phyloP scores from a whole-genome alignment of 2,888 invertebrate species.

The Stenodera caucasica region DNA sequence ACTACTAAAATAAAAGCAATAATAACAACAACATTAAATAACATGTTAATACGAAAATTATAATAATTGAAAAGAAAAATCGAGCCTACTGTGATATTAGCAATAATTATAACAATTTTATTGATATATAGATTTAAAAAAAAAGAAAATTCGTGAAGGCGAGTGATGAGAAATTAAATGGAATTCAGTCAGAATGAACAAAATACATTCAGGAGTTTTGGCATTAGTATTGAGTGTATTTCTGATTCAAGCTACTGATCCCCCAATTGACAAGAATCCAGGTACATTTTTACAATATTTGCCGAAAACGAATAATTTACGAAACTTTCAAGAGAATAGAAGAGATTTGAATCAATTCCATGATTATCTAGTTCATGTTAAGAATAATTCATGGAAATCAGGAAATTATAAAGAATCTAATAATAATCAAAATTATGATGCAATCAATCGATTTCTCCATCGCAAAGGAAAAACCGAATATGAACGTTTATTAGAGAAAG shows the following conservation, averaged over 20 bases:
- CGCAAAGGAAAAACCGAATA: constrained; percentile 47
- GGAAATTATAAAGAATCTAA: constrained; percentile 11
- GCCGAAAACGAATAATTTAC: constrained; percentile 10
- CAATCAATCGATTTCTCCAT: constrained; percentile 43
- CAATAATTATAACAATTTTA: too few species aligned
- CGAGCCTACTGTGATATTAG: constrained; percentile 25
- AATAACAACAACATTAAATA: background rate
- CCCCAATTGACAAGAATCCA: constrained; percentile 45
- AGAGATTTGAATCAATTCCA: constrained; percentile 41
- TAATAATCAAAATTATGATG: constrained; percentile 30
- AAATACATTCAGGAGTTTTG: constrained; percentile 52
- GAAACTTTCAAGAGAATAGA: constrained; percentile 28
- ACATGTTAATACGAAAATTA: background rate
- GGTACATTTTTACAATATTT: constrained; percentile 36
- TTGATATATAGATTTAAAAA: too few species aligned
- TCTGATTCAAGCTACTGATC: constrained; percentile 54
- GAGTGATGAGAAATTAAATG: constrained; percentile 34
- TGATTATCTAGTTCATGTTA: constrained; percentile 40
- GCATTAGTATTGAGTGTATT: constrained; percentile 53
- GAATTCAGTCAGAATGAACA: constrained; percentile 50
- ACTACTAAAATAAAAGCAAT: background rate
- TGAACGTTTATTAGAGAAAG: constrained; percentile 49
- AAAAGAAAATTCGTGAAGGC: background rate
- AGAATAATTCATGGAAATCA: constrained; percentile 32
- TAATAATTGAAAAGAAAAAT: background rate